Conservation (phyloP, 2,797 vertebrate genomes). For the Artibeus jamaicensis region DNA sequence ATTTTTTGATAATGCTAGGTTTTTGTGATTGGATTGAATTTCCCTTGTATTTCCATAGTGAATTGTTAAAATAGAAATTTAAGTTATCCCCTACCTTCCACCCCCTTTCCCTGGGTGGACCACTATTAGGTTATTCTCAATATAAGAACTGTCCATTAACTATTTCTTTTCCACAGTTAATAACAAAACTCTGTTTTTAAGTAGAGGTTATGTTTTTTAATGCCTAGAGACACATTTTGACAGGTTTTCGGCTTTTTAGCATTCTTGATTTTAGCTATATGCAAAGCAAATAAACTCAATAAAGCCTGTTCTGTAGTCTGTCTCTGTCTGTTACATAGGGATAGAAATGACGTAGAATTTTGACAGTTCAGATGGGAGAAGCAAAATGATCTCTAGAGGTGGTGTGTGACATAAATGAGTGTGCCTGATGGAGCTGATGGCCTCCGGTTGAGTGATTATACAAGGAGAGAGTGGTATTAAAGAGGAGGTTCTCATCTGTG, state of each 20-base stretch:
- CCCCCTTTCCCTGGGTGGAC: not conserved
- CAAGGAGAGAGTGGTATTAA: not conserved
- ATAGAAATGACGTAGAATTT: not conserved
- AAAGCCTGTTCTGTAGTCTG: slow-evolving; percentile 25
- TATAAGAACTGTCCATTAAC: slow-evolving; percentile 24
- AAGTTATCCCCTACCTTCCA: not conserved
- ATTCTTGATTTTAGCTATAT: slow-evolving; percentile 14
- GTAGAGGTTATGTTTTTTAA: slow-evolving; percentile 16
- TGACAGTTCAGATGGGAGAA: not conserved
- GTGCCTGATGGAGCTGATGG: not conserved
- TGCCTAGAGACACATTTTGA: not conserved
- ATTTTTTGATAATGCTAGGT: not conserved
- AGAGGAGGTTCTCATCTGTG: not conserved
- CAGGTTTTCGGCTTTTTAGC: slow-evolving; percentile 20
- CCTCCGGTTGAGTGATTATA: not conserved
- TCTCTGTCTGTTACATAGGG: not conserved
- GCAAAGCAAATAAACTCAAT: slow-evolving; percentile 69
- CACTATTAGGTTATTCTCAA: not conserved
- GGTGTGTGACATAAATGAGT: not conserved
- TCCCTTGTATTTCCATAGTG: not conserved
- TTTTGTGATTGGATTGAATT: slow-evolving; percentile 18
- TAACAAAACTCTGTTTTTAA: slow-evolving; percentile 28
- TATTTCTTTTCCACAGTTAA: slow-evolving; percentile 30
- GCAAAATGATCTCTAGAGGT: not conserved
- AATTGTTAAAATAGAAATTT: slow-evolving; percentile 16